Evolutionary conservation across 2,797 vertebrate species (phyloP), one percentile per base, ranked within the genome.

Genomic region (Morus bassanus): DNA sequence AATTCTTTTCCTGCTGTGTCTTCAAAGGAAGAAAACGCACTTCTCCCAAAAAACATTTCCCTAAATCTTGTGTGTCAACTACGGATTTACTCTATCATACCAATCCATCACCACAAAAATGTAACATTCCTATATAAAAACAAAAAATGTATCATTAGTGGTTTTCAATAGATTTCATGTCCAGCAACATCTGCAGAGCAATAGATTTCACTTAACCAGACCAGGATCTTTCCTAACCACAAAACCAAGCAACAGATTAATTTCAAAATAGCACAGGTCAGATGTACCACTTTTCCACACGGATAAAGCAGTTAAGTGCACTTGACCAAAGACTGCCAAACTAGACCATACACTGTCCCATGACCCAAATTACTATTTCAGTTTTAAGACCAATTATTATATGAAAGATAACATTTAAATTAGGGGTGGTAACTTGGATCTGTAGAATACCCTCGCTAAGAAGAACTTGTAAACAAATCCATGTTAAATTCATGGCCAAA

Each of bases 81-180:
- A 88, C 78, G 88, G 86, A 95, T 87, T 84, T 95, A 89, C 54
- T 90, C 85, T 85, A 68, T 75, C 91, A 56, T 91, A 95, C 95
- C 89, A 95, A 95, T 64, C 67, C 85, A 86, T 65, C 84, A 82
- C 96, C 97, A 97, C 95, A 98, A 97, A 97, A 98, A 97, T 84
- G 95, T 16, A 90, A 75, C 84, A 89, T 95, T 96, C 84, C 82
- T 96, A 90, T 93, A 95, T 46, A 96, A 96, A 97, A 97, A 76
- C 78, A 97, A 96, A 95, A 94, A 73, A 96, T 65, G 74, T 95
- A 91, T 94, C 92, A 98, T 97, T 97, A 96, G 96, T 79, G 91
- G 96, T 89, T 97, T 93, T 89, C 73, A 95, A 91, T 60, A 95
- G 84, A 93, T 94, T 96, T 97, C 81, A 54, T 15, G 85, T 91